Evolutionary conservation across 2,797 vertebrate genomes (phyloP).

Genomic region (Iguana delicatissima): DNA sequence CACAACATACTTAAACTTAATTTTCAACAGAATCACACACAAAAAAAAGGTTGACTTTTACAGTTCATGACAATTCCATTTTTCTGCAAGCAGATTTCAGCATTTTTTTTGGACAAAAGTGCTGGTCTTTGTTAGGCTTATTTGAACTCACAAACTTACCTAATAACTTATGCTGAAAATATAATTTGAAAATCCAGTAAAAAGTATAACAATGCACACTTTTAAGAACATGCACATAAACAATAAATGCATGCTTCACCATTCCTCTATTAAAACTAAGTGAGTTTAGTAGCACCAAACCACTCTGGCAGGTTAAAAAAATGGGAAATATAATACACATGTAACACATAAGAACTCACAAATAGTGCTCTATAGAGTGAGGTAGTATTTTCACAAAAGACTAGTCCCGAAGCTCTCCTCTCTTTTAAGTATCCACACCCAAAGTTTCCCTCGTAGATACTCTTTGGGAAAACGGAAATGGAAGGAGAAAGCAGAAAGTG

Average conservation of each 20-base stretch:
- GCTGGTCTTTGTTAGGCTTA: background rate
- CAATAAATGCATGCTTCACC: slow-evolving; percentile 81
- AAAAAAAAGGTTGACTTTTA: slow-evolving; percentile 24
- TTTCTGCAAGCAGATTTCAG: slow-evolving; percentile 54
- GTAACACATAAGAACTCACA: slow-evolving; percentile 89
- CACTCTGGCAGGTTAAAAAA: slow-evolving; percentile 75
- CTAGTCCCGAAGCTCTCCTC: slow-evolving; percentile 92
- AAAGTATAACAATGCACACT: slow-evolving; percentile 69
- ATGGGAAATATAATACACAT: slow-evolving; percentile 76
- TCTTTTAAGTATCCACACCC: slow-evolving; percentile 95
- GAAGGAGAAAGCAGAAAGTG: slow-evolving; percentile 83
- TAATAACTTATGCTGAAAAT: slow-evolving; percentile 65
- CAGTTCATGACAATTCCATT: slow-evolving; percentile 40
- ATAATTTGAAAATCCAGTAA: slow-evolving; percentile 72
- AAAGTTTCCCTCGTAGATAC: slow-evolving; percentile 96
- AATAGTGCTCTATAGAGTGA: slow-evolving; percentile 94
- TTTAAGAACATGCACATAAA: slow-evolving; percentile 78
- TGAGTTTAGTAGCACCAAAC: slow-evolving; percentile 75
- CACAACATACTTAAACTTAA: slow-evolving; percentile 48
- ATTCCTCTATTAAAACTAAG: slow-evolving; percentile 73
- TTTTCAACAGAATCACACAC: slow-evolving; percentile 55
- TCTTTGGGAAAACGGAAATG: slow-evolving; percentile 86
- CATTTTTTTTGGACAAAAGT: slow-evolving; percentile 30
- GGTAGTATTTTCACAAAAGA: slow-evolving; percentile 97
- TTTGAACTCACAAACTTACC: slow-evolving; percentile 49